Evolutionary conservation across 2,888 invertebrate genomes (phyloP), one percentile per base, ranked within the genome.

Genomic region (Cantharis flavilabris): DNA sequence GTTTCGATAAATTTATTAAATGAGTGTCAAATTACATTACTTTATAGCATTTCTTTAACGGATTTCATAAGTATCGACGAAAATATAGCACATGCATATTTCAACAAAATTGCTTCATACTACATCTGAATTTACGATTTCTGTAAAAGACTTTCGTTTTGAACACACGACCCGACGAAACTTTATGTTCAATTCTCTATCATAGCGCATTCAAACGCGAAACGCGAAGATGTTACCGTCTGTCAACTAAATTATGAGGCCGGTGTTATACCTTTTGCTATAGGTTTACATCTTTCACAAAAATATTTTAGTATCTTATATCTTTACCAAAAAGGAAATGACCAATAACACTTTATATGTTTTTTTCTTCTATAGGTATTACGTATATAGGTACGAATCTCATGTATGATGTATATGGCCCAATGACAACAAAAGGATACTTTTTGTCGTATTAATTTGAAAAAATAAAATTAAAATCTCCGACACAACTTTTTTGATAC

Each of bases 131-230:
- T 77, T 77, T 77, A 77, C 77, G 77, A 77, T 77, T 77, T 77
- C 75, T 70, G 77, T 75, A 77, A 77, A 77, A 75, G 75, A 79
- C 77, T 75, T 73, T 77, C 79, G 76, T 77, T 77, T 76, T 75
- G 75, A 69, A 77, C 49, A 49, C 75, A 79, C 73, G 70, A 74
- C 77, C 74, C 76, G 75, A 73, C 72, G 75, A 76, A 79, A 76
- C 71, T 79, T 79, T 79, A 79, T 79, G 77, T 79, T 77, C 79
- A 79, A 79, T 79, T 79, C 79, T 77, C 79, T 77, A 79, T 77
- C 79, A 79, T 77, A 72, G 75, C 76, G 77, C 75, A 77, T 77
- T 79, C 77, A 77, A 77, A 77, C 75, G 75, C 72, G 75, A 77
- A 77, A 77, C 77, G 72, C 72, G 73, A 71, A 77, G 75, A 77